These are phyloP conservation scores for Ammodytes dubius DNA, from an alignment of 2,113 vertebrate species.

Conservation along the genomic window DNA sequence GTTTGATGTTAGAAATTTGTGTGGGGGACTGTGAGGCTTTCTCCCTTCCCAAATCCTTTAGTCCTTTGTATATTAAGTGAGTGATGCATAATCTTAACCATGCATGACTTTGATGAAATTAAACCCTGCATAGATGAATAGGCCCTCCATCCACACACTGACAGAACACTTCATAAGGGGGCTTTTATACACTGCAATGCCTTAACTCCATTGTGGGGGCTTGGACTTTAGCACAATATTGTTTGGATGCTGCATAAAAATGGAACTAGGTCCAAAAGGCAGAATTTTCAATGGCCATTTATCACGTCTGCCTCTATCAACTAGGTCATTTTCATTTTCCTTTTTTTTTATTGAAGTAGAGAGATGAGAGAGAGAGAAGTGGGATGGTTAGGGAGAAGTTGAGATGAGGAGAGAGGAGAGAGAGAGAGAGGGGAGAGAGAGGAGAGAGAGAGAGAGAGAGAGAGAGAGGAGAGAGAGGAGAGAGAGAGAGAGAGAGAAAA, in stretches of 20 bases:
- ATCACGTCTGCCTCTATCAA: conserved; percentile 54
- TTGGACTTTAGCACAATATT: conserved; percentile 41
- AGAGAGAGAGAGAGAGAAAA: not conserved
- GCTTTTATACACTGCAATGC: conserved; percentile 45
- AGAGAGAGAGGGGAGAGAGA: conserved; percentile 5
- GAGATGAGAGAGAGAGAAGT: not conserved
- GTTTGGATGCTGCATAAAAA: conserved; percentile 62
- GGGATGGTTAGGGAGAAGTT: too few species aligned
- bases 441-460: not conserved
- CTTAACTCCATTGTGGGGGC: conserved; percentile 13
- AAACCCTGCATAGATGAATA: conserved; percentile 59
- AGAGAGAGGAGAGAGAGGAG: not conserved
- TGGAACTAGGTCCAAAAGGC: conserved; percentile 52
- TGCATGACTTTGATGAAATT: conserved; percentile 74
- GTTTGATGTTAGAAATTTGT: conserved; percentile 63
- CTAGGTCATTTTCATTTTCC: conserved; percentile 53
- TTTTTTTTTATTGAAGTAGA: fast-evolving
- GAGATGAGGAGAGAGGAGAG: not conserved
- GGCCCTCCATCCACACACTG: conserved; percentile 28
- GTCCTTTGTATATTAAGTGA: conserved; percentile 69
- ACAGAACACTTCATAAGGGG: conserved; percentile 47
- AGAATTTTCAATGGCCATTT: conserved; percentile 27
- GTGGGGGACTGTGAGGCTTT: conserved; percentile 24
- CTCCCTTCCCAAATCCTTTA: conserved; percentile 29
- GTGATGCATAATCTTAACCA: conserved; percentile 60